phyloP scores from a whole-genome alignment of 30 jellyfish, hydroid and myxozoan species.

The Chrysaora quinquecirrha region DNA sequence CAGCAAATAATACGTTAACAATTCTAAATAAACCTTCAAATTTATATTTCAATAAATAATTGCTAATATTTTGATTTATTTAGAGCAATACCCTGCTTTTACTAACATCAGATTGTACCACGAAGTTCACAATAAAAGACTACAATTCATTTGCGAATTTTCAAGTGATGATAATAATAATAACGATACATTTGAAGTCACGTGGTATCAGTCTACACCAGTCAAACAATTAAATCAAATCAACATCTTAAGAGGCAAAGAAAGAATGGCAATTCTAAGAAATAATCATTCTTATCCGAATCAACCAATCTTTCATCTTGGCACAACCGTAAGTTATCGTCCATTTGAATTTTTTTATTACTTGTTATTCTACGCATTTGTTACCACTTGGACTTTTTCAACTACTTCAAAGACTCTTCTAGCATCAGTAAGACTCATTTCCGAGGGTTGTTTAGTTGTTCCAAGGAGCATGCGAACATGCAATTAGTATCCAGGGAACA shows the following conservation, averaged over 20 bases:
- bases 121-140: conserved; percentile 69
- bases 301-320: conserved; percentile 47
- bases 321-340: conserved; percentile 35
- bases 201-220: conserved; percentile 67
- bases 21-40: no score
- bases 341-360: no score
- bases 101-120: conserved; percentile 45
- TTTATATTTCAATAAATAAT: no score
- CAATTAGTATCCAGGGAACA: no score
- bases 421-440: no score
- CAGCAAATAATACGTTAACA: no score
- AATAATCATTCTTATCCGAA: conserved; percentile 35
- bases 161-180: conserved; percentile 51
- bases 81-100: conserved; percentile 42
- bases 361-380: background rate
- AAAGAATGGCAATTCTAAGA: conserved; percentile 35
- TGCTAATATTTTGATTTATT: background rate
- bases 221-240: conserved; percentile 27
- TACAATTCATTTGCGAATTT: conserved; percentile 72
- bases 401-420: no score
- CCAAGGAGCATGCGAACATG: no score
- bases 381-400: no score
- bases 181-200: conserved; percentile 57
- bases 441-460: no score
- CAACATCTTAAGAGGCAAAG: conserved; percentile 32